Evolutionary conservation across 2,888 invertebrate species (phyloP).

Genomic region (Alloscopus bannaensis): DNA sequence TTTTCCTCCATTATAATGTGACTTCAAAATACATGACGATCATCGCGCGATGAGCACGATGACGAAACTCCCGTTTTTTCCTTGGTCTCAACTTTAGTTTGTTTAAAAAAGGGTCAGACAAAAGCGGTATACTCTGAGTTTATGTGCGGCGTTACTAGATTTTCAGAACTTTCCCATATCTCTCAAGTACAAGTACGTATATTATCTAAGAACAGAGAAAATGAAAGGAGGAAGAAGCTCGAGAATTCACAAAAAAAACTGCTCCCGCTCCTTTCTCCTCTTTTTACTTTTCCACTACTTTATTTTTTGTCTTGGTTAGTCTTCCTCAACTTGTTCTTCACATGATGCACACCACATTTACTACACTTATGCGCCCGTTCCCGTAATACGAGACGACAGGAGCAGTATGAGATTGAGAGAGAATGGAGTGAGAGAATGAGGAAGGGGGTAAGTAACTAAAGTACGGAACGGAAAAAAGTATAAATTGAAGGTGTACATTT

Average conservation of each 20-base stretch:
- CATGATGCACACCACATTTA: slow-evolving; percentile 25
- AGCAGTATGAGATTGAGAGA: slow-evolving; percentile 33
- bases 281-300: too few relatives aligned
- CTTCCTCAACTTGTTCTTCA: slow-evolving; percentile 2
- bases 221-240: slow-evolving; percentile 7
- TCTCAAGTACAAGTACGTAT: too few relatives aligned
- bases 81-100: background rate
- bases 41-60: slow-evolving; percentile 1
- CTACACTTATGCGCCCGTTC: slow-evolving; percentile 17
- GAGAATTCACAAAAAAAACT: too few relatives aligned
- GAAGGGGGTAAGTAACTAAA: slow-evolving; percentile 34
- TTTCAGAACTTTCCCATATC: too few relatives aligned
- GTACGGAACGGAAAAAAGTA: background rate
- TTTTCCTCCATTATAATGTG: slow-evolving; percentile 20
- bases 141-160: too few relatives aligned
- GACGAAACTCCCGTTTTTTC: slow-evolving; percentile 14
- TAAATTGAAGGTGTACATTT: background rate
- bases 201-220: too few relatives aligned
- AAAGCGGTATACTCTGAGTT: slow-evolving; percentile 11
- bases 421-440: too few relatives aligned
- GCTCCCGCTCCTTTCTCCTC: too few relatives aligned
- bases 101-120: slow-evolving; percentile 12
- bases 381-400: slow-evolving; percentile 15
- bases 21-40: slow-evolving; percentile 28
- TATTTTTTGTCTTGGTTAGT: too few relatives aligned